phyloP scores from a whole-genome alignment of 92 coral and sea anemone genomes.

The Galaxea fascicularis region DNA sequence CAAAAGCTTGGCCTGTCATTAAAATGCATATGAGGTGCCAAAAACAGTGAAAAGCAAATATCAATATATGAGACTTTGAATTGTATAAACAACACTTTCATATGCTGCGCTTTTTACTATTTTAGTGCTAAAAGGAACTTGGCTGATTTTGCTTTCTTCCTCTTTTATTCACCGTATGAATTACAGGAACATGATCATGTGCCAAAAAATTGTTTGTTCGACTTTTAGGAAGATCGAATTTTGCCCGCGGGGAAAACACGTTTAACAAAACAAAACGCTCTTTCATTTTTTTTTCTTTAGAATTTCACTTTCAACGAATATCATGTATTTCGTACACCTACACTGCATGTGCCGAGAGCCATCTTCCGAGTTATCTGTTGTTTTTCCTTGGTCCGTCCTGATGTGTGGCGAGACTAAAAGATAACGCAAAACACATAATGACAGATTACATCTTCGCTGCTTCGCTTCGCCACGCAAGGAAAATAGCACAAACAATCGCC shows the following conservation, averaged over 20 bases:
- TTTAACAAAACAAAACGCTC: conserved; percentile 20
- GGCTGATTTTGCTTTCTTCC: too few species aligned
- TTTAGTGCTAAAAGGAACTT: background rate
- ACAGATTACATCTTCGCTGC: conserved; percentile 1
- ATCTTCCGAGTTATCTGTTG: conserved; percentile 65
- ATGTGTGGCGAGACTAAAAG: conserved; percentile 69
- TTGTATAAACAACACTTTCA: conserved; percentile 22
- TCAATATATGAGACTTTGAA: conserved; percentile 26
- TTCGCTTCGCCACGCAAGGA: conserved; percentile 10
- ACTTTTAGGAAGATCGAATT: conserved; percentile 7
- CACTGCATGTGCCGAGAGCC: conserved; percentile 71
- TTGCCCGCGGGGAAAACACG: conserved; percentile 15
- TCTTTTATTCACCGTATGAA: background rate
- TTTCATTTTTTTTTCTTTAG: background rate
- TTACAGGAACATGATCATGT: background rate
- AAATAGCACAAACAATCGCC: background rate
- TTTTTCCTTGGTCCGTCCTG: conserved; percentile 77
- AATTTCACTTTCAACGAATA: background rate
- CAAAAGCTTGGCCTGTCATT: background rate
- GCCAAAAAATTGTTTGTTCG: conserved; percentile 20
- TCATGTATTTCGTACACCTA: conserved; percentile 38
- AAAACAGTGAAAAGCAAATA: conserved; percentile 29
- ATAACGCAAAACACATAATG: background rate
- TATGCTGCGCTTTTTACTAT: background rate
- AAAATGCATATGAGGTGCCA: conserved; percentile 35